phyloP scores from a whole-genome alignment of 2,888 invertebrate genomes.

The Anoncus sp. region DNA sequence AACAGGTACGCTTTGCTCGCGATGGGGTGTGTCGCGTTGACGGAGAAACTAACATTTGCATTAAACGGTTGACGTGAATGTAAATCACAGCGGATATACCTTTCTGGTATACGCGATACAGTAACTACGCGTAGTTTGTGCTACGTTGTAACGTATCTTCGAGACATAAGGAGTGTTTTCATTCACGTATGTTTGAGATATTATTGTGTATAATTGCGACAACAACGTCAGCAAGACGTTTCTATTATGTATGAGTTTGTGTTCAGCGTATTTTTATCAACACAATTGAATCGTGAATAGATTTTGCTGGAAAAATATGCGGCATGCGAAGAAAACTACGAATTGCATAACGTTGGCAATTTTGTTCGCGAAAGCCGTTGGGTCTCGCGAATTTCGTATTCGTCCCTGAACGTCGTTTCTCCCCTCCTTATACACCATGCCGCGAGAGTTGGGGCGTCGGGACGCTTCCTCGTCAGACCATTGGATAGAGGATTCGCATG shows the following conservation, averaged over 20 bases:
- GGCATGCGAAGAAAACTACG: background rate
- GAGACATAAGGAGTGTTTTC: conserved; percentile 16
- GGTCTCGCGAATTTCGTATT: conserved; percentile 56
- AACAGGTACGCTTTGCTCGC: conserved; percentile 7
- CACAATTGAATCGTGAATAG: background rate
- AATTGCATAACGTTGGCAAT: background rate
- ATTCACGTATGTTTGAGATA: background rate
- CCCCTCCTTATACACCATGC: conserved; percentile 57
- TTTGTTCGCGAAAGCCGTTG: conserved; percentile 37
- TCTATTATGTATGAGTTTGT: background rate
- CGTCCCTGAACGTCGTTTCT: conserved; percentile 75
- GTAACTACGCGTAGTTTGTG: background rate
- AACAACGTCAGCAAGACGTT: background rate
- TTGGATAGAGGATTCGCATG: conserved; percentile 77
- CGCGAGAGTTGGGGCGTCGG: conserved; percentile 73
- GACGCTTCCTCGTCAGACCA: conserved; percentile 73
- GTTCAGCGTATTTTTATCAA: background rate
- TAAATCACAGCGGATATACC: conserved; percentile 59
- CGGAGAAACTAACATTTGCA: conserved; percentile 54
- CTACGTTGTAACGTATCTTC: background rate
- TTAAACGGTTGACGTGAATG: conserved; percentile 54
- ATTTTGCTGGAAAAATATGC: background rate
- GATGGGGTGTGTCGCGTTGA: conserved; percentile 33
- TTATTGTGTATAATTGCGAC: background rate
- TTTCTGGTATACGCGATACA: conserved; percentile 5